Conservation (phyloP, 1,140 invertebrate genomes). For the Drosophila leontia region DNA sequence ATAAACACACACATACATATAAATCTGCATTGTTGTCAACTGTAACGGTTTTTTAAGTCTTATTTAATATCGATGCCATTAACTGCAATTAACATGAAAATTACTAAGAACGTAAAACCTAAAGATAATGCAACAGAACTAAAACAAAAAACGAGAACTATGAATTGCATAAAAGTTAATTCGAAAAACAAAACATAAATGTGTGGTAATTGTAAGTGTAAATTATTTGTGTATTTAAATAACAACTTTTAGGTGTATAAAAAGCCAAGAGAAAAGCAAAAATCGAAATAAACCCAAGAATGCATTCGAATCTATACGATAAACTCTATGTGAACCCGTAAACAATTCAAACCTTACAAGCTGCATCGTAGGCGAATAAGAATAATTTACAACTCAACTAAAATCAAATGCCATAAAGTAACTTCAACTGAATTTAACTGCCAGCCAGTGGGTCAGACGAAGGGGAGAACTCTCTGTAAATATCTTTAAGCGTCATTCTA, state of each 20-base stretch:
- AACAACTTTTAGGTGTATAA: constrained; percentile 75
- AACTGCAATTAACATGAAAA: constrained; percentile 65
- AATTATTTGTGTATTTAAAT: constrained; percentile 82
- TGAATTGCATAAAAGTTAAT: constrained; percentile 48
- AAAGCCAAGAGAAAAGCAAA: constrained; percentile 29
- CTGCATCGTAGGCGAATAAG: constrained; percentile 56
- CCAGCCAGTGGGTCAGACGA: constrained; percentile 26
- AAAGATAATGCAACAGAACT: constrained; percentile 32
- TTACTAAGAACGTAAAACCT: constrained; percentile 29
- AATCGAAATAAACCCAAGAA: constrained; percentile 40
- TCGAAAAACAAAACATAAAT: constrained; percentile 38
- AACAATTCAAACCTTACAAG: constrained; percentile 46
- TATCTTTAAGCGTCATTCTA: constrained; percentile 75
- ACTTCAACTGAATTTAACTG: constrained; percentile 76
- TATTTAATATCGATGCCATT: constrained; percentile 77
- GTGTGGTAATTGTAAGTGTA: constrained; percentile 79
- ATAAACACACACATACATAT: constrained; percentile 37
- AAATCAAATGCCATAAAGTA: constrained; percentile 79
- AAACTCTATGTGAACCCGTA: constrained; percentile 52
- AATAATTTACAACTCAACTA: constrained; percentile 48
- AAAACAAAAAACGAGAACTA: constrained; percentile 33
- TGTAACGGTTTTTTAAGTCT: constrained; percentile 78
- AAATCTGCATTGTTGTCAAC: constrained; percentile 79
- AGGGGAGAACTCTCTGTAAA: constrained; percentile 67
- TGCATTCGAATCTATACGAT: constrained; percentile 65